Percentiles rank a stretch among this genome's conserved stretches.
Conservation (phyloP, 2,797 vertebrate genomes). For the Sebastes ruberrimus region DNA sequence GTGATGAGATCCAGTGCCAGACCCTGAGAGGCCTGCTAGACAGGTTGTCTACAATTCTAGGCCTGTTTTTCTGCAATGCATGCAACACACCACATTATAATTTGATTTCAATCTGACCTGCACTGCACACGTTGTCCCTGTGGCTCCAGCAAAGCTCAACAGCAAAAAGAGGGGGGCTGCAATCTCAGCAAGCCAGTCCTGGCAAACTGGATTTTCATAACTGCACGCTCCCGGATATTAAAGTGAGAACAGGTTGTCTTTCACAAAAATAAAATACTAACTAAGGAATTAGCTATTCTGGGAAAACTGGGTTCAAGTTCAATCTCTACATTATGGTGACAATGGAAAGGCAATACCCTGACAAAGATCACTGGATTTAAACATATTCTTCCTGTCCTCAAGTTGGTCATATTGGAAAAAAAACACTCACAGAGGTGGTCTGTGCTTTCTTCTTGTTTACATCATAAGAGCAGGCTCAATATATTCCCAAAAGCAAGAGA, state of each 20-base stretch:
- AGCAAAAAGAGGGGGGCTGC: neutral
- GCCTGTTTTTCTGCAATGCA: neutral
- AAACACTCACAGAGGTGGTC: neutral
- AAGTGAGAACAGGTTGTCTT: neutral
- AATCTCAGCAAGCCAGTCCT: neutral
- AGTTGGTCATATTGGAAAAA: neutral
- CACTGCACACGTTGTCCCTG: conserved; percentile 26
- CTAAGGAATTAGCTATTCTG: neutral
- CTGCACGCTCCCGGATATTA: neutral
- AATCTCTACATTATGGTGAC: neutral
- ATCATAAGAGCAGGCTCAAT: neutral
- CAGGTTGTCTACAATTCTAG: conserved; percentile 2
- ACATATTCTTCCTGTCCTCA: neutral
- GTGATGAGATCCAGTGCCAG: neutral
- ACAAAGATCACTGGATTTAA: neutral
- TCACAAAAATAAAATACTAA: neutral
- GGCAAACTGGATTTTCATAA: neutral
- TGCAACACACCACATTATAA: conserved; percentile 17
- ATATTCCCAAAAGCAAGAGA: neutral
- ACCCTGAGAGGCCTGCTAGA: conserved; percentile 1
- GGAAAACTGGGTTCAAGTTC: neutral
- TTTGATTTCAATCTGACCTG: conserved; percentile 40
- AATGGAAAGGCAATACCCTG: neutral
- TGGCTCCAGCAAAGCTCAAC: neutral
- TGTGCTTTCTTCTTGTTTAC: conserved; percentile 3